Evolutionary conservation across 30 jellyfish, hydroid and myxozoan genomes (phyloP).

Genomic region (Sanderia malayensis): DNA sequence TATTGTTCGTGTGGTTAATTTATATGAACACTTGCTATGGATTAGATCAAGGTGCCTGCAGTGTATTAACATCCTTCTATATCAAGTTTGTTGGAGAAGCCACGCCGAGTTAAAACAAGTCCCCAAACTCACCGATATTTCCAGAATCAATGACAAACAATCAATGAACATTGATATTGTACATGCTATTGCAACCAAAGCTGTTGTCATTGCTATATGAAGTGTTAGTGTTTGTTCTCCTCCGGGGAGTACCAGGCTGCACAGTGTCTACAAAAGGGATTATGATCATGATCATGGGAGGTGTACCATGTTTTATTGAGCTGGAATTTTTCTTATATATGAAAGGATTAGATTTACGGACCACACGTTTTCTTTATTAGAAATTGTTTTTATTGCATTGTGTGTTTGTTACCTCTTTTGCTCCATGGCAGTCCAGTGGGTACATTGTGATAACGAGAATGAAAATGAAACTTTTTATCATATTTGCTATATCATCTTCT

Average conservation of each 20-base stretch:
- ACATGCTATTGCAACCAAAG: slow-evolving; percentile 42
- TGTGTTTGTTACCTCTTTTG: slow-evolving; percentile 58
- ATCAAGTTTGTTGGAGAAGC: not conserved
- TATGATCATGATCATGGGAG: not conserved
- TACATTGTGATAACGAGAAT: slow-evolving; percentile 35
- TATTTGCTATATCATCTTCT: slow-evolving; percentile 75
- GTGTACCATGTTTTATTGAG: not conserved
- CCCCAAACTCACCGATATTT: slow-evolving; percentile 52
- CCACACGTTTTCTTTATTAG: too few species aligned
- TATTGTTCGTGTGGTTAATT: not conserved
- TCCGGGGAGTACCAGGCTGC: slow-evolving; percentile 23
- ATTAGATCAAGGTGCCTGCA: not conserved
- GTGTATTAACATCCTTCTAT: not conserved
- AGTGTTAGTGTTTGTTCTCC: slow-evolving; percentile 10
- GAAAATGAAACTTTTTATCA: slow-evolving; percentile 46
- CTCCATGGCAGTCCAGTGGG: slow-evolving; percentile 89
- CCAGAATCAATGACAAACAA: slow-evolving; percentile 72
- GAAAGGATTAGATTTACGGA: not conserved
- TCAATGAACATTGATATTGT: slow-evolving; percentile 58
- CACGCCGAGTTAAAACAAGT: not conserved
- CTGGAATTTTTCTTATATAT: not conserved
- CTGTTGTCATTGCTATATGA: slow-evolving; percentile 64
- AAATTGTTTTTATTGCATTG: too few species aligned
- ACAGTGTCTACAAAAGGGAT: slow-evolving; percentile 16
- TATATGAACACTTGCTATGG: not conserved